These are phyloP conservation scores for Coelopa pilipes DNA, from an alignment of 2,888 invertebrate genomes.

Conservation along the genomic window DNA sequence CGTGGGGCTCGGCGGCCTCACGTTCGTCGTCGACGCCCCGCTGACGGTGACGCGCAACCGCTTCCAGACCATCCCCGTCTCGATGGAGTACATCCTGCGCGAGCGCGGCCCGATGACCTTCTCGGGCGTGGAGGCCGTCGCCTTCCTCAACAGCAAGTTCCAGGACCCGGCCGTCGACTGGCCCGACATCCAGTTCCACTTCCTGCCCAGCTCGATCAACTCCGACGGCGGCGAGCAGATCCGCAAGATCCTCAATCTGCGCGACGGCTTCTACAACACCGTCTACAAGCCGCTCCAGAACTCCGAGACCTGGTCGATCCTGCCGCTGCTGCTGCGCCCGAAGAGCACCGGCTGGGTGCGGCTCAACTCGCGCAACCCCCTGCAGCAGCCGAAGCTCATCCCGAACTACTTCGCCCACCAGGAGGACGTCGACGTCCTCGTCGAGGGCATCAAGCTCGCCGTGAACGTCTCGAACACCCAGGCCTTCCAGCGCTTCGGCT, in stretches of 20 bases:
- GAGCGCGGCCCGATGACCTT: slow-evolving; percentile 86
- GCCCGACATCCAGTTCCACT: slow-evolving; percentile 90
- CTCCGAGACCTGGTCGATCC: slow-evolving; percentile 85
- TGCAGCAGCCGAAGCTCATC: slow-evolving; percentile 84
- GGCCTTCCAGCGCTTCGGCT: slow-evolving; percentile 84
- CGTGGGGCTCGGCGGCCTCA: slow-evolving; percentile 85
- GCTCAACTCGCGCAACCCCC: slow-evolving; percentile 82
- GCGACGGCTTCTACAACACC: slow-evolving; percentile 85
- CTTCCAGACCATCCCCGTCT: slow-evolving; percentile 80
- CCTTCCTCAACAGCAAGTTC: slow-evolving; percentile 87
- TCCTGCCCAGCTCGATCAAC: slow-evolving; percentile 84
- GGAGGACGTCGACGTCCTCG: slow-evolving; percentile 81
- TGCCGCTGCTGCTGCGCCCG: slow-evolving; percentile 84
- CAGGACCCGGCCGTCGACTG: slow-evolving; percentile 80
- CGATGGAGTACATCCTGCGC: slow-evolving; percentile 82
- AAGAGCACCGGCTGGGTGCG: slow-evolving; percentile 89
- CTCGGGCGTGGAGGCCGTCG: slow-evolving; percentile 86
- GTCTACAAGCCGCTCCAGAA: slow-evolving; percentile 84
- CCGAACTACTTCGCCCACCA: slow-evolving; percentile 92
- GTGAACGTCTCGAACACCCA: slow-evolving; percentile 81
- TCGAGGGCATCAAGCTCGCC: slow-evolving; percentile 87
- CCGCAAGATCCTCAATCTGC: slow-evolving; percentile 77
- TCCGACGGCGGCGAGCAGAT: slow-evolving; percentile 86
- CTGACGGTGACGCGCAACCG: slow-evolving; percentile 81
- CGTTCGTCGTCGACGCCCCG: slow-evolving; percentile 84